Percentiles rank a stretch among this genome's conserved stretches.
Conservation (phyloP, 2,797 vertebrate genomes). For the Melanotaenia pygmaea region DNA sequence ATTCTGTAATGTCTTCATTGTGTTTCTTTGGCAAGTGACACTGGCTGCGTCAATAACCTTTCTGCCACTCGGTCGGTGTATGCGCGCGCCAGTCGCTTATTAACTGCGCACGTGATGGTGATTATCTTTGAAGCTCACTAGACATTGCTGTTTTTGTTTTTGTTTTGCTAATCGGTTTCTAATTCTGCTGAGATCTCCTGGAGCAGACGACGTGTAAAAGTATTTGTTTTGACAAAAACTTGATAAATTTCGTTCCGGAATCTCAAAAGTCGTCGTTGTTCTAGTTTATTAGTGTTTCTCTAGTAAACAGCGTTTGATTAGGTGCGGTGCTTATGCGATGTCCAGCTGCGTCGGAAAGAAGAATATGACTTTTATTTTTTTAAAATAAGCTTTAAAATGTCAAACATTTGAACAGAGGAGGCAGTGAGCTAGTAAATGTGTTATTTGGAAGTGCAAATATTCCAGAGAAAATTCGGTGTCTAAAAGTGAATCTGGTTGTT, state of each 20-base stretch:
- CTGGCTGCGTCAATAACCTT: slow-evolving; percentile 35
- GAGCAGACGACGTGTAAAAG: not conserved
- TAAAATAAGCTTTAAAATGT: not conserved
- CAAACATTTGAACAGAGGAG: slow-evolving; percentile 3
- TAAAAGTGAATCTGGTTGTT: slow-evolving; percentile 43
- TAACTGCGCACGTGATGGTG: slow-evolving; percentile 10
- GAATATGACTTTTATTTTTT: not conserved
- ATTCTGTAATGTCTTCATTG: not conserved
- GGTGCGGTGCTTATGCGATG: not conserved
- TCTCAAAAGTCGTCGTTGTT: not conserved
- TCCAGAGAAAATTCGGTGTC: slow-evolving; percentile 19
- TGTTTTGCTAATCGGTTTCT: not conserved
- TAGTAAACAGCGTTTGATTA: not conserved
- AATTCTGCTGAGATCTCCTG: not conserved
- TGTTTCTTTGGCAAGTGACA: not conserved
- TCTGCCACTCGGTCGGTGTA: slow-evolving; percentile 12
- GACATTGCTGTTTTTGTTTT: not conserved
- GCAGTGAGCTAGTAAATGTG: not conserved
- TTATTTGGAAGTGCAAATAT: slow-evolving; percentile 18
- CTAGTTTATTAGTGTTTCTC: not conserved
- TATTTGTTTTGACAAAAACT: not conserved
- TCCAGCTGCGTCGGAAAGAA: not conserved
- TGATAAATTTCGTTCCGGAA: not conserved
- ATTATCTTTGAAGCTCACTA: not conserved
- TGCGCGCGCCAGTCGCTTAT: slow-evolving; percentile 19